These are phyloP conservation scores for Cromileptes altivelis DNA, from an alignment of 2,113 vertebrate genomes.

Conservation along the genomic window DNA sequence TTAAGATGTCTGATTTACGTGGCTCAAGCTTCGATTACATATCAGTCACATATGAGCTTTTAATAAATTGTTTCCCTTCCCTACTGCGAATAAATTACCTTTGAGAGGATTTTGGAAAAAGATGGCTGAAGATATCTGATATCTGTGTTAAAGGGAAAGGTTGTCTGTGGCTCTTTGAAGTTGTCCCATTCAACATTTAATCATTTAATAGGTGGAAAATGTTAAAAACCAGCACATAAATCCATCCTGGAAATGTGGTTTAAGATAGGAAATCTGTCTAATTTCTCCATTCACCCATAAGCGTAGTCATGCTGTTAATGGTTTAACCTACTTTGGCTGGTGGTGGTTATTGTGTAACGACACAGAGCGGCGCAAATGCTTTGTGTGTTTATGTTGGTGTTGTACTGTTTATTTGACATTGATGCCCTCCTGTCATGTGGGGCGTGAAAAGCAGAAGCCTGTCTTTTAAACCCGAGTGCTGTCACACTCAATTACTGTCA, in stretches of 20 bases:
- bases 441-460: slow-evolving; percentile 42
- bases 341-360: slow-evolving; percentile 21
- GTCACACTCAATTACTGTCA: slow-evolving; percentile 30
- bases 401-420: slow-evolving; percentile 34
- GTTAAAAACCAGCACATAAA: neutral
- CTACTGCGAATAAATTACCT: too few relatives aligned
- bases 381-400: slow-evolving; percentile 31
- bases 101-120: neutral
- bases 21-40: neutral
- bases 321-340: slow-evolving; percentile 26
- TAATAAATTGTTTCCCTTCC: too few relatives aligned
- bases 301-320: neutral
- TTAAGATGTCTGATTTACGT: neutral
- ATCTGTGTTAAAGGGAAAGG: too few relatives aligned
- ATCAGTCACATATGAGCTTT: neutral
- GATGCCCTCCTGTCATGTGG: slow-evolving; percentile 28
- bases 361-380: neutral
- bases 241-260: neutral
- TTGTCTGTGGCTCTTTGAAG: neutral
- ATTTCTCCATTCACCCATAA: neutral
- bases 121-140: too few relatives aligned
- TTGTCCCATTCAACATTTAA: neutral
- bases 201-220: neutral
- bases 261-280: neutral
- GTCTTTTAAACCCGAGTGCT: slow-evolving; percentile 40